phyloP scores from a whole-genome alignment of 2,113 vertebrate genomes.

The Cyprinodon variegatus region DNA sequence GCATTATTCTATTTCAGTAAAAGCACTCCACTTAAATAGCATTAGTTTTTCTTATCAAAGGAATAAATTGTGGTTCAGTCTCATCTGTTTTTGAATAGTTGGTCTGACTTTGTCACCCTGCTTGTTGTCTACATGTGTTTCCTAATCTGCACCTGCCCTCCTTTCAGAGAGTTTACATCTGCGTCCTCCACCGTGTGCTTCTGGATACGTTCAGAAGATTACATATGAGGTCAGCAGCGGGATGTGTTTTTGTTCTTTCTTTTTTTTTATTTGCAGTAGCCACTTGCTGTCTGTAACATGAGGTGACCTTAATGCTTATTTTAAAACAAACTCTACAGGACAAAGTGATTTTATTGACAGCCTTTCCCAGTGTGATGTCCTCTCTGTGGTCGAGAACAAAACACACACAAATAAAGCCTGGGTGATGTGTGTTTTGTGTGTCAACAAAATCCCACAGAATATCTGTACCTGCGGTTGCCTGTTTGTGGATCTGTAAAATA shows the following conservation, averaged over 20 bases:
- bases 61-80: not conserved
- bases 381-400: conserved; percentile 59
- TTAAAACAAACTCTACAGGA: conserved; percentile 66
- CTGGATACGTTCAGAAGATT: conserved; percentile 1
- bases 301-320: conserved; percentile 68
- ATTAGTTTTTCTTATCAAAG: not conserved
- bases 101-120: not conserved
- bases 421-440: conserved; percentile 43
- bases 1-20: no score
- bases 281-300: conserved; percentile 47
- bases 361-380: conserved; percentile 60
- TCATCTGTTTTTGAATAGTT: not conserved
- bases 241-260: not conserved
- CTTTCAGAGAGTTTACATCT: conserved; percentile 3
- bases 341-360: conserved; percentile 69
- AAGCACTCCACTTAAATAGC: not conserved
- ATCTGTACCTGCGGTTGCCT: conserved; percentile 34
- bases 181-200: conserved; percentile 9
- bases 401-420: conserved; percentile 67
- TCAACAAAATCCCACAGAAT: conserved; percentile 47
- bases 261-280: conserved; percentile 21
- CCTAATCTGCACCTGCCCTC: conserved; percentile 4
- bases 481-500: conserved; percentile 21
- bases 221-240: conserved; percentile 21
- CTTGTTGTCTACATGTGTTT: not conserved